Base-by-base conservation (phyloP, 2,888 invertebrate genomes). In the Crocallis elinguaria region DNA sequence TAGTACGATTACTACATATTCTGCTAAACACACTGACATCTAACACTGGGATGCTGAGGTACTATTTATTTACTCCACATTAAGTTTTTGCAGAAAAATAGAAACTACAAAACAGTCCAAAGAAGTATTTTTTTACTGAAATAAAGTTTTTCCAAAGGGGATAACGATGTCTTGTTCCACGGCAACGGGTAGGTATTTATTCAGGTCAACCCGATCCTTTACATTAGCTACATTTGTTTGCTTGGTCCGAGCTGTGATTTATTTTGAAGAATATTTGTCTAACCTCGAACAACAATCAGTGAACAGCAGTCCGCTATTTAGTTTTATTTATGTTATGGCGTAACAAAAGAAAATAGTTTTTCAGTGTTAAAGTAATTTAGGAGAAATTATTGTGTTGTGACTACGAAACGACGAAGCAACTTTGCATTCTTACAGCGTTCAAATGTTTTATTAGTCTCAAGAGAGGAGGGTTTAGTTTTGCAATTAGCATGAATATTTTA, bases 171-270 rank as follows among this genome's bases (percentile, higher is more conserved):
- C 65, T 64, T 57, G 57, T 60, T 59, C 49, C 43, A 44, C 57
- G 36, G 41, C 49, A 41, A 44, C 57, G 36, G 41, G 35, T 33
- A 36, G 32, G 49, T 64, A 63, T 70, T 69, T 70, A 70, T 76
- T 69, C 51, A 64, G 70, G 71, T 70, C 71, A 66, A 58, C 45
- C 43, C 57, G 39, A 60, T 64, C 57, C 62, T 67, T 64, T 59
- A 42, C 46, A 52, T 46, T 52, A 52, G 61, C 60, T 62, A 61
- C 45, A 66, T 63, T 67, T 73, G 64, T 67, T 67, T 64, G 44
- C 49, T 21, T n/a, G n/a, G 12, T 27, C 16, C 37, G 36, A 29
- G 42, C 48, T 37, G 33, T 35, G 43, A 51, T 56, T 56, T 51
- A 51, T 56, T 52, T 49, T 21, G 43, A 43, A 49, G 21, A 52